phyloP scores from a whole-genome alignment of 2,888 invertebrate genomes.

The Ichneumon xanthorius region DNA sequence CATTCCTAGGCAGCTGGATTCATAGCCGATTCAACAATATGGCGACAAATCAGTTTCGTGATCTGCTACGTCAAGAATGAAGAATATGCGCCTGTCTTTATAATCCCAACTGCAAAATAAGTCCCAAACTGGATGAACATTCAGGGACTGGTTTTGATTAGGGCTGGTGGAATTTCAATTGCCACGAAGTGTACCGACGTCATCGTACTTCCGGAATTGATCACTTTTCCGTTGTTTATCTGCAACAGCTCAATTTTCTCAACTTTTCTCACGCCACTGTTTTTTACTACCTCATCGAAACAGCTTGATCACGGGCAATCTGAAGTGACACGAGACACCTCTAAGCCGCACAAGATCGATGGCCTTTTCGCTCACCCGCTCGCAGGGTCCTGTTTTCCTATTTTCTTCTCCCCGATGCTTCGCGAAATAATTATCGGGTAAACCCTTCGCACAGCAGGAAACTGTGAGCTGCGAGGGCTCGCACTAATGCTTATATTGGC shows the following conservation, averaged over 20 bases:
- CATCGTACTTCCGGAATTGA: neutral
- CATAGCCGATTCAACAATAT: too few relatives aligned
- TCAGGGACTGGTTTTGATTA: neutral
- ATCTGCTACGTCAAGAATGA: too few relatives aligned
- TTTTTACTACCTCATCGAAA: conserved; percentile 19
- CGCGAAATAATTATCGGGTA: conserved; percentile 59
- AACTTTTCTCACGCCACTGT: neutral
- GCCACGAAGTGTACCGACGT: conserved; percentile 7
- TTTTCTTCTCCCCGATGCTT: conserved; percentile 17
- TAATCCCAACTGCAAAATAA: too few relatives aligned
- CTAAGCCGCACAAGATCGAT: conserved; percentile 62
- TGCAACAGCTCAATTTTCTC: conserved; percentile 40
- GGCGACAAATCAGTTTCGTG: too few relatives aligned
- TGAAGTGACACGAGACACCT: conserved; percentile 53
- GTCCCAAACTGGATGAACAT: too few relatives aligned
- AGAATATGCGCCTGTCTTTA: too few relatives aligned
- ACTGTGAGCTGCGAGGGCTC: conserved; percentile 25
- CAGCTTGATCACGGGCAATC: conserved; percentile 43
- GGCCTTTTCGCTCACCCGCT: conserved; percentile 51
- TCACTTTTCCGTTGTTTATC: conserved; percentile 19
- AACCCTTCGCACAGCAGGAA: conserved; percentile 46
- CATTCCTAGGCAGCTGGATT: too few relatives aligned
- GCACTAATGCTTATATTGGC: conserved; percentile 28
- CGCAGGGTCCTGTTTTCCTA: conserved; percentile 20
- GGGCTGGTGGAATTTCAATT: neutral